These are phyloP conservation scores for Tipula vernalis DNA, from an alignment of 2,888 invertebrate genomes.

Conservation along the genomic window DNA sequence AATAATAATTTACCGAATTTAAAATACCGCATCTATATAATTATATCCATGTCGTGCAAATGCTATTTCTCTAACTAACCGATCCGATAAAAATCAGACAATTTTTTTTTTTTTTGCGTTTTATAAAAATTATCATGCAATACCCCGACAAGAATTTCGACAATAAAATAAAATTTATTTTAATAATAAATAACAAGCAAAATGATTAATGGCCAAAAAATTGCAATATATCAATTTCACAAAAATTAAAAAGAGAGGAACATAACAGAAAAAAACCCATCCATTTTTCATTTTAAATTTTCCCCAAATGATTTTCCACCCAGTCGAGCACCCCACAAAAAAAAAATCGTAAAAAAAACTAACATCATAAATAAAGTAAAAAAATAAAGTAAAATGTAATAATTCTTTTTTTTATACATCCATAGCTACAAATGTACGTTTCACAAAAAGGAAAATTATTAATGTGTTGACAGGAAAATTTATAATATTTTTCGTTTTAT, in stretches of 20 bases:
- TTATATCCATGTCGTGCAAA: not conserved
- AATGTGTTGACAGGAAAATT: constrained; percentile 4
- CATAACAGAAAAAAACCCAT: not conserved
- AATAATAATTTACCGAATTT: not conserved
- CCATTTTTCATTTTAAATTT: not conserved
- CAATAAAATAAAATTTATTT: not conserved
- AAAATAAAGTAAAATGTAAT: not conserved
- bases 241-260: not conserved
- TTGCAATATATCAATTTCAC: not conserved
- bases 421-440: not conserved
- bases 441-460: not conserved
- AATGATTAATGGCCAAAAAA: constrained; percentile 4
- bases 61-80: not conserved
- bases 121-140: not conserved
- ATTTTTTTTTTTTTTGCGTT: not conserved
- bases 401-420: not conserved
- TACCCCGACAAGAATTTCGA: not conserved
- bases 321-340: not conserved
- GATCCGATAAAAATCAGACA: not conserved
- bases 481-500: not conserved
- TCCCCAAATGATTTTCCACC: constrained; percentile 4
- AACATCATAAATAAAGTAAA: not conserved
- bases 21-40: not conserved
- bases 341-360: not conserved
- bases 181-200: not conserved